Evolutionary conservation across 2,113 vertebrate genomes (phyloP).

Genomic region (Paradisaea rubra): DNA sequence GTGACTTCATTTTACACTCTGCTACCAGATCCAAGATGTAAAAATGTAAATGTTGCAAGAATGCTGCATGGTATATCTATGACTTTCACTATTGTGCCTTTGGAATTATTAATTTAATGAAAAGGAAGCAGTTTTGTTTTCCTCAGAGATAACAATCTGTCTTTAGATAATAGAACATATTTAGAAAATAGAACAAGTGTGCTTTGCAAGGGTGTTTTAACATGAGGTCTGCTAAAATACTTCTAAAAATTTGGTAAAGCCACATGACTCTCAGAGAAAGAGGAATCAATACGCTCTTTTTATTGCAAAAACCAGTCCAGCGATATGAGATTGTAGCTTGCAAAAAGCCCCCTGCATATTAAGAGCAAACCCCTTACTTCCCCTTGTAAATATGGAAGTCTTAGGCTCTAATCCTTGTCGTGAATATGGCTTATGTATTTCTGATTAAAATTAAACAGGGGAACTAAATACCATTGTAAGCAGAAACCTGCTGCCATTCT

Average conservation of each 20-base stretch:
- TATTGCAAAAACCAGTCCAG: not conserved
- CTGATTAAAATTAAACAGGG: not conserved
- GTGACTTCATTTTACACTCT: not conserved
- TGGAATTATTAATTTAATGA: not conserved
- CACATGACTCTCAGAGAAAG: not conserved
- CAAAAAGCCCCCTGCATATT: not conserved
- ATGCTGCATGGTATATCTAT: rapidly evolving
- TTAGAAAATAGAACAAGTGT: not conserved
- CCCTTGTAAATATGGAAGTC: not conserved
- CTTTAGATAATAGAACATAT: not conserved
- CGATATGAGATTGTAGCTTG: not conserved
- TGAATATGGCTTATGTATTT: not conserved
- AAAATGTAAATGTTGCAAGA: not conserved
- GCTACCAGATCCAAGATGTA: not conserved
- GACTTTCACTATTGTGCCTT: not conserved
- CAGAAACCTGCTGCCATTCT: not conserved
- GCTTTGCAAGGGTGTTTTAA: not conserved
- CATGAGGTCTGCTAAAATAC: not conserved
- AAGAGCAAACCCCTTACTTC: not conserved
- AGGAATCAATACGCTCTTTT: not conserved
- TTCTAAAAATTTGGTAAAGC: not conserved
- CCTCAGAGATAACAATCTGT: not conserved
- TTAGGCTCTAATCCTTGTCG: not conserved
- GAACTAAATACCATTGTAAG: not conserved
- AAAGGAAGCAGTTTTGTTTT: not conserved